Evolutionary conservation across 2,113 vertebrate species (phyloP), one percentile per base, ranked within the genome.

Genomic region (Lophura nycthemera): DNA sequence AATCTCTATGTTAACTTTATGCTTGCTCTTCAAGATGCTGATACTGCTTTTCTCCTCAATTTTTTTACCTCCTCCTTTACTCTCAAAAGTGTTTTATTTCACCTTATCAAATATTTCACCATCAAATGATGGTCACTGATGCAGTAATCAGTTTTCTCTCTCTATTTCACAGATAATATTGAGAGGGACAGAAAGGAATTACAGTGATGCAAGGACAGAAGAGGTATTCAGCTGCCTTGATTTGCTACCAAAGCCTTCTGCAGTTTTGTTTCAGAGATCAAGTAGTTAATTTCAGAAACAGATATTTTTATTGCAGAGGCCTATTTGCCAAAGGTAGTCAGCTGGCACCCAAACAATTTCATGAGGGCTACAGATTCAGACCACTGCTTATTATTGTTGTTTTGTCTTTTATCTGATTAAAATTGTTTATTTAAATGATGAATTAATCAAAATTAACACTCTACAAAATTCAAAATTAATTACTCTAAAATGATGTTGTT

Each of bases 81-180:
- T 86, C 63, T 79, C 71, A 75, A 72, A 87, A 87, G 40, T 92
- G 64, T 82, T 92, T 89, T 83, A 87, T 87, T 94, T 77, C 29
- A 54, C 29, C 21, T 6, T 70, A 87, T 69, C 77, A 92, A 88
- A 88, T 83, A 88, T 38, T 38, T 38, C 38, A 38, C 38, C 38
- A 38, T 38, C 38, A 86, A 32, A 40, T 25, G 40, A 89, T 59
- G 64, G 69, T 76, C 83, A 93, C 80, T 52, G 50, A 94, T 88
- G 83, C 1, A 0, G 30, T 70, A 92, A 83, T 20, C 60, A 70
- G 86, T 88, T 90, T 83, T 93, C 89, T 83, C 76, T 71, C 69
- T 86, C 69, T 85, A 40, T 86, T 95, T 77, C 65, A 70, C 65
- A 88, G 73, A 56, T 92, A 56, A 52, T 83, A 79, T 63, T 3